Percentiles rank a stretch among this genome's conserved stretches.
Evolutionary conservation across 2,888 invertebrate species (phyloP).

Genomic region (Ferdinandea cuprea): DNA sequence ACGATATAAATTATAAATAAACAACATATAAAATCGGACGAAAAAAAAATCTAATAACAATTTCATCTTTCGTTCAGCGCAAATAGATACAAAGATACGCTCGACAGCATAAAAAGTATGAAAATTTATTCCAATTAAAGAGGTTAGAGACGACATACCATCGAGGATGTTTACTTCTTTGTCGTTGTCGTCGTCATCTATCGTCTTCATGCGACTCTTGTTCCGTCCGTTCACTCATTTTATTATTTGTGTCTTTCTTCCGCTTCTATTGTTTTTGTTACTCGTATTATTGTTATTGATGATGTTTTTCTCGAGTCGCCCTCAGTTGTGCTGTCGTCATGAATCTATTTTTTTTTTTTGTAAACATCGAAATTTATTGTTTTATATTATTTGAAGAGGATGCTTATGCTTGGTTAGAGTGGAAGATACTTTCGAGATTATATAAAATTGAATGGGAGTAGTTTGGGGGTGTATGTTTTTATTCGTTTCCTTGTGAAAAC

Average conservation of each 20-base stretch:
- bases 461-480: background rate
- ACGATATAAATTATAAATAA: slow-evolving; percentile 69
- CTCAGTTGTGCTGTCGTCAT: slow-evolving; percentile 48
- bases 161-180: slow-evolving; percentile 66
- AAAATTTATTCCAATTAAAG: slow-evolving; percentile 73
- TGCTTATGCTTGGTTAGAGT: slow-evolving; percentile 1
- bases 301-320: slow-evolving; percentile 40
- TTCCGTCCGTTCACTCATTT: slow-evolving; percentile 44
- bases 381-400: slow-evolving; percentile 42
- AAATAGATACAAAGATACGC: slow-evolving; percentile 32
- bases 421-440: background rate
- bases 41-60: slow-evolving; percentile 52
- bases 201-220: slow-evolving; percentile 16
- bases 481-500: no score
- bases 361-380: slow-evolving; percentile 68
- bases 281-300: slow-evolving; percentile 58
- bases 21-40: slow-evolving; percentile 64
- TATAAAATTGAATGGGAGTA: background rate
- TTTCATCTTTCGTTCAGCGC: slow-evolving; percentile 45
- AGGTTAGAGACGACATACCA: slow-evolving; percentile 68
- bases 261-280: slow-evolving; percentile 71
- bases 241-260: slow-evolving; percentile 67
- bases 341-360: slow-evolving; percentile 29
- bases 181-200: no score
- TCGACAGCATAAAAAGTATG: slow-evolving; percentile 51